These are phyloP conservation scores for Pycnonotus jocosus DNA, from an alignment of 2,113 vertebrate species.

Conservation along the genomic window DNA sequence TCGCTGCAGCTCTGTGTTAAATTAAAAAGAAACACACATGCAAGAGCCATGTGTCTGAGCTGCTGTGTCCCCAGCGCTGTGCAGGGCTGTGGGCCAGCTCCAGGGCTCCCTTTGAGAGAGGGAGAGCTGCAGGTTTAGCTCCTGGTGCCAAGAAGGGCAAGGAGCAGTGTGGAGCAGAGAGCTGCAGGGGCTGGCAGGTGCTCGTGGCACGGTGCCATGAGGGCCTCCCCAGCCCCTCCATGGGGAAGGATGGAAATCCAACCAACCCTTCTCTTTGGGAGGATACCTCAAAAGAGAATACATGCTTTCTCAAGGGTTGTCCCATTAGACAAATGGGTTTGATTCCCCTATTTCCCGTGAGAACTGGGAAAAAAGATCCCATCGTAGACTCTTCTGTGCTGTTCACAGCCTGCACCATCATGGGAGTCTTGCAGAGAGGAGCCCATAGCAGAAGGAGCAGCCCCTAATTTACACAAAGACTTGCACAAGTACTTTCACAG, in stretches of 20 bases:
- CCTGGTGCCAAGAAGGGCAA: background rate
- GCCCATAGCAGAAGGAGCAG: rapidly evolving
- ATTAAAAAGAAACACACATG: background rate
- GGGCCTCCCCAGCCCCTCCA: background rate
- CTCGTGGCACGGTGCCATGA: rapidly evolving
- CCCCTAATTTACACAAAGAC: background rate
- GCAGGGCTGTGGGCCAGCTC: background rate
- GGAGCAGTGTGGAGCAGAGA: background rate
- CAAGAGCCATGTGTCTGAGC: background rate
- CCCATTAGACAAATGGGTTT: background rate
- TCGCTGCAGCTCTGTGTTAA: background rate
- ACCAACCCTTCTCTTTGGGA: background rate
- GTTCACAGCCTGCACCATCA: background rate
- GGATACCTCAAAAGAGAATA: background rate
- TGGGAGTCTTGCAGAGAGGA: rapidly evolving
- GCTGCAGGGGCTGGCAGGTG: background rate
- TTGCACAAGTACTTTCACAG: background rate
- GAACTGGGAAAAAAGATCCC: background rate
- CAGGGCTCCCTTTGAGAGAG: background rate
- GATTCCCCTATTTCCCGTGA: background rate
- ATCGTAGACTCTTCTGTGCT: rapidly evolving
- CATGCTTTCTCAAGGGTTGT: background rate
- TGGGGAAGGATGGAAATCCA: background rate
- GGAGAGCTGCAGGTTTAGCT: background rate
- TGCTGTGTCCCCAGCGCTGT: background rate